Evolutionary conservation across 1,140 invertebrate genomes (phyloP).

Genomic region (Solenopsis invicta): DNA sequence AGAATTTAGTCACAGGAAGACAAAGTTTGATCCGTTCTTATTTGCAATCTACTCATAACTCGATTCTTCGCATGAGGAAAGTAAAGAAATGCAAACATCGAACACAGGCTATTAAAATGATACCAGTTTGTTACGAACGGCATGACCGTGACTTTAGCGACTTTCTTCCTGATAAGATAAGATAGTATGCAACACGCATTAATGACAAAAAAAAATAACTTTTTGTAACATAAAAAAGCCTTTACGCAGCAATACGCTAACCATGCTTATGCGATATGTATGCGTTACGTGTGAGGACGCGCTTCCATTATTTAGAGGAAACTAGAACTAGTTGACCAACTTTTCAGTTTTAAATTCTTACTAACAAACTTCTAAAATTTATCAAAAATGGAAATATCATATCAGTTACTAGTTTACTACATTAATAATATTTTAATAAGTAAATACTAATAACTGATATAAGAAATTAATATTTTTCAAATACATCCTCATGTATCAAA

Average conservation of each 20-base stretch:
- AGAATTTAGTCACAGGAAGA: too few relatives aligned
- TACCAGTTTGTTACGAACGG: background rate
- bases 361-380: too few relatives aligned
- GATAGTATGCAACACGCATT: constrained; percentile 4
- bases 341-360: too few relatives aligned
- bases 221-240: constrained; percentile 36
- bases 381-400: too few relatives aligned
- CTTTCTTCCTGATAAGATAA: constrained; percentile 58
- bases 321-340: too few relatives aligned
- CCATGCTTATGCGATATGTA: background rate
- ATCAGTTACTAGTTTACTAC: too few relatives aligned
- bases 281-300: too few relatives aligned
- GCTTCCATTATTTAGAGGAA: background rate
- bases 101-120: constrained; percentile 24
- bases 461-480: too few relatives aligned
- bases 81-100: constrained; percentile 27
- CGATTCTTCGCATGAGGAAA: background rate
- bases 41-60: background rate
- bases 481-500: too few relatives aligned
- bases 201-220: constrained; percentile 16
- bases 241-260: background rate
- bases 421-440: too few relatives aligned
- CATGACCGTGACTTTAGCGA: constrained; percentile 51
- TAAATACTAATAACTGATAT: too few relatives aligned
- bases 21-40: background rate